phyloP scores from a whole-genome alignment of 2,113 vertebrate genomes.

The Morone chrysops region DNA sequence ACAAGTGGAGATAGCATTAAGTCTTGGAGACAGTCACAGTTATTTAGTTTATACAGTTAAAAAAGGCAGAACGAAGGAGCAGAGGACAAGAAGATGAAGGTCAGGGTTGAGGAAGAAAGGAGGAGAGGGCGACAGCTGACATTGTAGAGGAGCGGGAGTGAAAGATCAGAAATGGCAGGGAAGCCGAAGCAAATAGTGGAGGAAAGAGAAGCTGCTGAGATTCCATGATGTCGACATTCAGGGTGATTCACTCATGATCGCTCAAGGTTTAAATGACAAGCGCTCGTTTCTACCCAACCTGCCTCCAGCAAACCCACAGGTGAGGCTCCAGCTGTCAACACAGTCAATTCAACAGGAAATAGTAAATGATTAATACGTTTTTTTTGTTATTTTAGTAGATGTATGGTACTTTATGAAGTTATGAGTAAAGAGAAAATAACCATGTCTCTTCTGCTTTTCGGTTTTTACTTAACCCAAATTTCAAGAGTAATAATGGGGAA shows the following conservation, averaged over 20 bases:
- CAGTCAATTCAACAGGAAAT: background rate
- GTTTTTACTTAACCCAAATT: background rate
- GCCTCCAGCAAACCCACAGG: conserved; percentile 56
- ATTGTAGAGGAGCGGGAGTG: background rate
- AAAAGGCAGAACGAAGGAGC: conserved; percentile 2
- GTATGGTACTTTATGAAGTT: background rate
- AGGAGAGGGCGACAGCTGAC: conserved; percentile 28
- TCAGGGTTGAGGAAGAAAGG: conserved; percentile 9
- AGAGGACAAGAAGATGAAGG: conserved; percentile 30
- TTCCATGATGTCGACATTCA: conserved; percentile 25
- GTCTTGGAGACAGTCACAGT: background rate
- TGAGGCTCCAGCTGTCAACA: conserved; percentile 53
- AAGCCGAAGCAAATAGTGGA: conserved; percentile 27
- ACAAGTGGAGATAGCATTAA: background rate
- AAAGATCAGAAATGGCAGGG: conserved; percentile 35
- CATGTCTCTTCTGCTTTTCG: background rate
- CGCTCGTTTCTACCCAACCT: conserved; percentile 13
- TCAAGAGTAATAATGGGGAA: background rate
- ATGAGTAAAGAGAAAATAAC: background rate
- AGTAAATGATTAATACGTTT: too few relatives aligned
- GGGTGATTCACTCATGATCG: conserved; percentile 40
- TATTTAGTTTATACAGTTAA: conserved; percentile 14
- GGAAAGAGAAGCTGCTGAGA: conserved; percentile 23
- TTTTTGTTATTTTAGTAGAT: background rate
- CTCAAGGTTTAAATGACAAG: conserved; percentile 49